Evolutionary conservation across 2,888 invertebrate genomes (phyloP).

Genomic region (Cheilosia soror): DNA sequence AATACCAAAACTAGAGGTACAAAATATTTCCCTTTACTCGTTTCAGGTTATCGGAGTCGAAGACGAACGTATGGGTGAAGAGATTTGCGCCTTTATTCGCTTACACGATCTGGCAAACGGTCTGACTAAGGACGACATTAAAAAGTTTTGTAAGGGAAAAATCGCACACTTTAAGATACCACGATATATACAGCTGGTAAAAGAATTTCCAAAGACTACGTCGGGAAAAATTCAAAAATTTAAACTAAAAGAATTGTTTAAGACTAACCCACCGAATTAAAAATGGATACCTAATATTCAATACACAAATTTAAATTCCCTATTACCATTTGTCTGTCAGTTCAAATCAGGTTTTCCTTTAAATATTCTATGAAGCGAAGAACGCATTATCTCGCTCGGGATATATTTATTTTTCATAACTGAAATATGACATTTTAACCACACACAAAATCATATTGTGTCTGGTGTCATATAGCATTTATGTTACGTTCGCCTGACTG

Average conservation of each 20-base stretch:
- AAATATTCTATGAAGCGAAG: too few relatives aligned
- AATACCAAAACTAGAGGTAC: too few relatives aligned
- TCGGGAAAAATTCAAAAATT: constrained; percentile 93
- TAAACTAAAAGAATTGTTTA: constrained; percentile 83
- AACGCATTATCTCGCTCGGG: too few relatives aligned
- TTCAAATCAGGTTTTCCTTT: too few relatives aligned
- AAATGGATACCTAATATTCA: too few relatives aligned
- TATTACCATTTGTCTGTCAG: too few relatives aligned
- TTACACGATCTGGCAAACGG: constrained; percentile 83
- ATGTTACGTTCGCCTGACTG: too few relatives aligned
- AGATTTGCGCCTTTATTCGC: constrained; percentile 87
- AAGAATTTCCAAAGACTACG: constrained; percentile 90
- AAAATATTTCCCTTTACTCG: not conserved
- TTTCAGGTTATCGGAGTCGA: constrained; percentile 87
- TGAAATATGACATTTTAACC: too few relatives aligned
- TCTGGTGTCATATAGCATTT: too few relatives aligned
- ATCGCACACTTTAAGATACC: constrained; percentile 92
- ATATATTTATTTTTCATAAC: too few relatives aligned
- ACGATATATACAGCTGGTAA: constrained; percentile 86
- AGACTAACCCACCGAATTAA: not conserved
- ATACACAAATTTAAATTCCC: too few relatives aligned
- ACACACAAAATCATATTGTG: too few relatives aligned
- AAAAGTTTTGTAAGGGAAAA: constrained; percentile 87
- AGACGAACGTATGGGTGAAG: constrained; percentile 90
- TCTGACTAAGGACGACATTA: constrained; percentile 86